phyloP scores from a whole-genome alignment of 2,888 invertebrate species.

The Aphodius sticticus region DNA sequence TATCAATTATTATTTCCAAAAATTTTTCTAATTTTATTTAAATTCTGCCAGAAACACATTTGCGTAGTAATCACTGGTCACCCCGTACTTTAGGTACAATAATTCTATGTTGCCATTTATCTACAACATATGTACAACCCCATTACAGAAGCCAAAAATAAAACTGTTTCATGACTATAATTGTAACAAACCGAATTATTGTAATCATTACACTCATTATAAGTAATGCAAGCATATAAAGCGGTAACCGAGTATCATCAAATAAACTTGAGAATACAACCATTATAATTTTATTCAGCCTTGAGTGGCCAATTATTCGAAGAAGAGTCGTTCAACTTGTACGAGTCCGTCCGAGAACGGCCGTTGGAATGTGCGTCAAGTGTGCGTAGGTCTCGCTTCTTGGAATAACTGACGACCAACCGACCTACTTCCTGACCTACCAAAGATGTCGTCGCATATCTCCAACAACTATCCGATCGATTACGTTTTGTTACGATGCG shows the following conservation, averaged over 20 bases:
- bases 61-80: no score
- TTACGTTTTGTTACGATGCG: not conserved
- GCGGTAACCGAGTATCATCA: not conserved
- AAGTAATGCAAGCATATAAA: not conserved
- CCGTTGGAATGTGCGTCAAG: not conserved
- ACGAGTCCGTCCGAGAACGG: not conserved
- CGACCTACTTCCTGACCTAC: conserved; percentile 4
- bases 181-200: not conserved
- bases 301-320: not conserved
- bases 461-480: not conserved
- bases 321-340: not conserved
- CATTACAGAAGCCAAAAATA: no score
- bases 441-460: not conserved
- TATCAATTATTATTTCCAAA: no score
- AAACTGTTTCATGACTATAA: no score
- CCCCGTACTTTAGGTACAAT: no score
- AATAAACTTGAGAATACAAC: not conserved
- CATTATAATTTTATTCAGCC: not conserved
- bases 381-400: not conserved
- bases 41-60: no score
- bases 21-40: no score
- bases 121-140: no score
- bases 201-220: not conserved
- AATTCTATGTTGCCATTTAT: no score
- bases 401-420: not conserved